Base-by-base conservation (phyloP, 2,113 vertebrate genomes). In the Prolemur simus region DNA sequence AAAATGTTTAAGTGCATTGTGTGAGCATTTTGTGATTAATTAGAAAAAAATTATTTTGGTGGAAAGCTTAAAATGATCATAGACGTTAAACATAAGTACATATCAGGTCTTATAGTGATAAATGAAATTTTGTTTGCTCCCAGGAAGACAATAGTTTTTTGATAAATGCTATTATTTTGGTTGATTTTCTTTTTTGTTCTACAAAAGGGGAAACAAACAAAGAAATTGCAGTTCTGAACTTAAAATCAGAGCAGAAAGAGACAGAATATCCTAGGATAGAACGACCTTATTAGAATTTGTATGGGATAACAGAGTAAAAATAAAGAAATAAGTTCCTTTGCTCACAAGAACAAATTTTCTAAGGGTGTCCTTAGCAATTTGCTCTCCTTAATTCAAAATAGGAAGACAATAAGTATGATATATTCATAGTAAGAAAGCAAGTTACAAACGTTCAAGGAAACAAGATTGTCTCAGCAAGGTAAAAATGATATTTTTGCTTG, bases 121-220 rank as follows among this genome's bases (percentile, higher is more conserved):
- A 98, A 97, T 60, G 8, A 8, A 97, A 87, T 97, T 98, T 78
- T 92, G 0, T 98, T 97, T 97, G 27, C 34, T 97, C 74, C 77
- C 63, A 0, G 87, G 49, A 98, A 95, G 78, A 85, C 76, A 97
- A 94, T 93, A 80, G 71, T 84, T 96, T 98, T 80, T 97, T 98
- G 85, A 98, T 96, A 98, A 98, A 97, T 97, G 92, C 45, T 97
- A 98, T 98, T 97, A 97, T 97, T 98, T 95, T 96, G 54, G n/a
- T 80, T 95, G 73, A 87, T 87, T 91, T 97, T 80, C 93, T 69
- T 80, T 92, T 0, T 98, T 96, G 76, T 97, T 97, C 5, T 60
- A 17, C 82, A 66, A 58, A 60, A 45, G 39, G 64, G 4, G 20
- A 64, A 47, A 39, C 3, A 42, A 71, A 27, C 11, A 78, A 74